Evolutionary conservation across 2,888 invertebrate genomes (phyloP), one percentile per base, ranked within the genome.

Genomic region (Thumatha senex): DNA sequence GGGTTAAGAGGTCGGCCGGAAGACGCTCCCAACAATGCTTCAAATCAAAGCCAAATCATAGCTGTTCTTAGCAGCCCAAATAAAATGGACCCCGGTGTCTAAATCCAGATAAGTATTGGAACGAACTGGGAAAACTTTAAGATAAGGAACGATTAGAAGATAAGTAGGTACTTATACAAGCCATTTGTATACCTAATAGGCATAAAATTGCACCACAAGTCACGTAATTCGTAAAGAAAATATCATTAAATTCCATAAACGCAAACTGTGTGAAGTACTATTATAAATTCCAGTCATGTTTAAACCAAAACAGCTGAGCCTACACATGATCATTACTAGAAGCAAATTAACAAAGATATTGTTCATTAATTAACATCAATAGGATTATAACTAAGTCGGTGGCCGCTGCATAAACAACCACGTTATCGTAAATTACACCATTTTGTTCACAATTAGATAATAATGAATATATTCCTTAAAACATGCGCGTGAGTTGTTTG

Each of bases 331-430:
- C 45, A 24, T 33, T 2, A 39, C 31, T 10, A 7, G 11, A 18
- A 38, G 38, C 8, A 12, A 33, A 12, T n/a, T 15, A 38, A 11
- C 38, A 43, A 15, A 13, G 29, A 12, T 29, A 15, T 14, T n/a
- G 12, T 34, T 42, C 34, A 40, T 44, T 38, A 48, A 48, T 48
- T 42, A 45, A 11, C 4, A 45, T 45, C 52, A 53, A 53, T 53
- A 39, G 13, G 15, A 45, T 14, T 24, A 36, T 48, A 52, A 48
- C 48, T 48, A 36, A 31, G 33, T 47, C 43, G 36, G 43, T 40
- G 14, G 47, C 15, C 7, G 33, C 46, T 47, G 38, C 46, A 41
- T 38, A 46, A 30, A 29, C 14, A 7, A n/a, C 8, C 13, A 30
- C 15, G 12, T 36, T 33, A 31, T 38, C 12, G 12, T 31, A 31